Evolutionary conservation across 2,888 invertebrate species (phyloP), one percentile per base, ranked within the genome.

Genomic region (Scaptomyza parva): DNA sequence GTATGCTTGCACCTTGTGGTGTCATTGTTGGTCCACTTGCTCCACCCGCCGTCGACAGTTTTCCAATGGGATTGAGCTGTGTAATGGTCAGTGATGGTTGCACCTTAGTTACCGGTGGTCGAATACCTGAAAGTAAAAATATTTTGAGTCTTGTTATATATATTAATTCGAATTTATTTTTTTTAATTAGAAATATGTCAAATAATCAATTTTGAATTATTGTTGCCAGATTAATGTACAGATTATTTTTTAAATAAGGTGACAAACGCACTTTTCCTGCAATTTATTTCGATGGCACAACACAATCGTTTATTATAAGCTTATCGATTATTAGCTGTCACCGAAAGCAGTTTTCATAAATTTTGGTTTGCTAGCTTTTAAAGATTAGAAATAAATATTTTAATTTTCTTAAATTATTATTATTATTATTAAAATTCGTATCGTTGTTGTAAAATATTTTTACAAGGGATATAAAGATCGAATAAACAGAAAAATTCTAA

Each of bases 1-100:
- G 90, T 24, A 90, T 90, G 60, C 78, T 89, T 7, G 86, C 74
- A 41, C 84, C 86, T 37, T 86, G 86, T 7, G 83, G 80, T 6
- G 77, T 65, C 62, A 78, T 70, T 14, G 69, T 62, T 9, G 83
- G 44, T 8, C 72, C 62, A 4, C 79, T 53, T 7, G 69, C 57
- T 0, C 76, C 68, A 5, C 66, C 68, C 3, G 74, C 58, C 0
- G 88, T 33, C 2, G 91, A 85, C 2, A 91, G 60, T 57, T 91
- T 91, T 2, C 90, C 86, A 26, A 91, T 87, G 2, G 84, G 83
- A 74, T 90, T 91, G 14, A 91, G 61, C 45, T 91, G 91, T 0
- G 92, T 92, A 2, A 92, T 92, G 1, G 92, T 92, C 33, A 92
- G 68, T 14, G 92, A 91, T 0, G 92, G 91, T 70, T 92, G 92